Evolutionary conservation across 2,888 invertebrate species (phyloP), one percentile per base, ranked within the genome.

Genomic region (Notodromas monacha): DNA sequence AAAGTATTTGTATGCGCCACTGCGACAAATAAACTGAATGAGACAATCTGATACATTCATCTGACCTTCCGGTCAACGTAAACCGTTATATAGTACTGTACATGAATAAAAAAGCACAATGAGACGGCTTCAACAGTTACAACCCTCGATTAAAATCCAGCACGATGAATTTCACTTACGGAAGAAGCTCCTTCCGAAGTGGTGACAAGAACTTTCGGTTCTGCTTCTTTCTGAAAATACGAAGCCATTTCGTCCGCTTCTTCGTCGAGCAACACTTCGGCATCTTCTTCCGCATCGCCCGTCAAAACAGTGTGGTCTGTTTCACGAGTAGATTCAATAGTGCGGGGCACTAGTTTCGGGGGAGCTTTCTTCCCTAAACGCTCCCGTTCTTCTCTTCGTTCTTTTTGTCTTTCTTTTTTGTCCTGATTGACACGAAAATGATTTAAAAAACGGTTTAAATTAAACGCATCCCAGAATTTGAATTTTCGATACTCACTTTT

Each of bases 121-220:
- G 8, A 30, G 30, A n/a, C 12, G 15, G 11, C 30, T 13, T 14
- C 16, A 31, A 14, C 12, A 30, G 10, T 28, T 10, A 26, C 14
- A 28, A 29, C 4, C 4, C 2, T 10, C 14, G 8, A 26, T 15
- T 26, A 16, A 32, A 11, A 8, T 26, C 13, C 13, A 14, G 12
- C 15, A 15, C 26, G 12, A 14, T n/a, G n/a, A n/a, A 14, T 5
- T 26, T 15, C 30, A 32, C 41, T 43, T 42, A 59, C 58, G 38
- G 50, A 44, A 40, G 69, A 65, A 1, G 89, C 86, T 54, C 81
- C 77, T 44, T 86, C 86, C 1, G 73, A 65, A 40, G 70, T 86
- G 6, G 89, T 89, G 31, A 96, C 76, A n/a, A 96, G 53, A 14
- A 96, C 70, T 58, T 86, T 89, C 0, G 92, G 92, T 39, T 68